phyloP scores from a whole-genome alignment of 2,113 vertebrate genomes.

The Lycocorax pyrrhopterus region DNA sequence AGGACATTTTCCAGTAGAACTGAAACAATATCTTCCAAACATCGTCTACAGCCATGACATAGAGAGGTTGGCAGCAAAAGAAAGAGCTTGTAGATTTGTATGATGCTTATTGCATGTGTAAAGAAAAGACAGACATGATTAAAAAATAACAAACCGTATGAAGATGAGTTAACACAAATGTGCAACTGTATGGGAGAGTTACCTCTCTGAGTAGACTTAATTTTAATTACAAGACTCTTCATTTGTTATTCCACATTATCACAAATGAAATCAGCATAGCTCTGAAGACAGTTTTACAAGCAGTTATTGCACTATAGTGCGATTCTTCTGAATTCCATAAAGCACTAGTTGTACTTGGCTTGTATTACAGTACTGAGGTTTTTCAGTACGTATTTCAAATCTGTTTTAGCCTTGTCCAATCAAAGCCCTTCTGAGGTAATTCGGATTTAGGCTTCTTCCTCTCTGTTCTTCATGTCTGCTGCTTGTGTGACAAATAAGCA shows the following conservation, averaged over 20 bases:
- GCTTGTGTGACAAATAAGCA: background rate
- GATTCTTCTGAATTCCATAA: background rate
- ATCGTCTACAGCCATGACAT: slow-evolving; percentile 78
- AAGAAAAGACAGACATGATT: background rate
- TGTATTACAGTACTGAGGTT: background rate
- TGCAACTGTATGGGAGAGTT: background rate
- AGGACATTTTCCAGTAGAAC: slow-evolving; percentile 80
- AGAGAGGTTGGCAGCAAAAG: slow-evolving; percentile 67
- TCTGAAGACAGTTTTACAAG: background rate
- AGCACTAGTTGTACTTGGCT: background rate
- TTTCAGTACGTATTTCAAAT: background rate
- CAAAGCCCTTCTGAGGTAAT: background rate
- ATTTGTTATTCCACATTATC: background rate
- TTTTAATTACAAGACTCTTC: background rate
- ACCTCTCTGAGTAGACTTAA: background rate
- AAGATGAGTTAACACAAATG: background rate
- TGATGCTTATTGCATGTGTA: background rate
- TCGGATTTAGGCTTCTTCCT: background rate
- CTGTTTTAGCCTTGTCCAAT: background rate
- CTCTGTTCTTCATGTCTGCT: background rate
- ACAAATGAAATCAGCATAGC: background rate
- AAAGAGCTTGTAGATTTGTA: background rate
- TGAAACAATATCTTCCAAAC: slow-evolving; percentile 89
- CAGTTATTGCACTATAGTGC: background rate
- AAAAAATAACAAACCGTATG: background rate